Evolutionary conservation across 2,888 invertebrate genomes (phyloP), one percentile per base, ranked within the genome.

Genomic region (Drosophila cognata): DNA sequence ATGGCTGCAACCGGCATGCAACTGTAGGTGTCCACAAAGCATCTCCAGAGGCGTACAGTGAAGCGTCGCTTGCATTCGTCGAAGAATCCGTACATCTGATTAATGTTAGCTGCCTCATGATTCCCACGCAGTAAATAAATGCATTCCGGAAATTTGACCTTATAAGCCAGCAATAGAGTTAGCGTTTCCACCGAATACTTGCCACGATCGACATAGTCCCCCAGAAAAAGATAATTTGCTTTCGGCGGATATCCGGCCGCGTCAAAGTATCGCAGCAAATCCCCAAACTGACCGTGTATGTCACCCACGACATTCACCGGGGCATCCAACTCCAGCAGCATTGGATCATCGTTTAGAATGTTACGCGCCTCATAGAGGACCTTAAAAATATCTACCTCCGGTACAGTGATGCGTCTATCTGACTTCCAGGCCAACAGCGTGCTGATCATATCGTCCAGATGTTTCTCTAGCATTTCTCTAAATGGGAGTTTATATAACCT

Each of bases 1-100:
- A 99, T 99, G 83, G 99, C 99, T 57, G 99, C 99, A 31, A 99
- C 99, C 31, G 99, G 99, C 93, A 99, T 95, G 93, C 99, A 99
- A 94, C 99, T 99, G 94, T 99, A 99, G 94, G 99, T 99, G 94
- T 99, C 99, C 92, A 99, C 99, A 94, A 99, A 99, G 18, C 98
- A 98, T 94, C 99, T 99, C 99, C 99, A 99, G 92, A 99, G 94
- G 94, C 99, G 99, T 91, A 99, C 98, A 94, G 99, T 99, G 94
- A 99, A 99, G 90, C 96, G 95, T 92, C 96, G 94, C 94, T 97
- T 96, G 96, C 99, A 99, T 94, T 99, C 99, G 93, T 99, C 99
- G 93, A 98, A 99, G 94, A 99, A 99, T 60, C 98, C 98, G 94
- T 98, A 98, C 94, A 98, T 98, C 94, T 98, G 96, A 95, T 99